Evolutionary conservation across 2,113 vertebrate genomes (phyloP).

Genomic region (Penelope pileata): DNA sequence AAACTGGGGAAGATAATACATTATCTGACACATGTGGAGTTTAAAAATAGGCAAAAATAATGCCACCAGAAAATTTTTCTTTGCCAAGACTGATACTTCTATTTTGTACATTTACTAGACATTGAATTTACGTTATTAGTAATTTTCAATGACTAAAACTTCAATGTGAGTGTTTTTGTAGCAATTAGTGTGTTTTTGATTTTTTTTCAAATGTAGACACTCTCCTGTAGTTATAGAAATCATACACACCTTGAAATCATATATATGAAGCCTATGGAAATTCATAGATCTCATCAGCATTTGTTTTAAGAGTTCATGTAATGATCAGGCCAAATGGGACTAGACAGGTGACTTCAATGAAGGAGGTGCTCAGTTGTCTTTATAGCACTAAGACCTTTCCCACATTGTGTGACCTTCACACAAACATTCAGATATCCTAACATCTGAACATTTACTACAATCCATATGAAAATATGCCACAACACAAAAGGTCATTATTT

Average conservation of each 20-base stretch:
- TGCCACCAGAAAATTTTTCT: not conserved
- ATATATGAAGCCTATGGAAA: not conserved
- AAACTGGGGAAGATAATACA: not conserved
- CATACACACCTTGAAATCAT: not conserved
- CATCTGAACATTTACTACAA: not conserved
- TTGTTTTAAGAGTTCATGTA: not conserved
- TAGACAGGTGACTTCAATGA: not conserved
- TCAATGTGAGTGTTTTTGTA: not conserved
- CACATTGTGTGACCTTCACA: not conserved
- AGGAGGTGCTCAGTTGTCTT: not conserved
- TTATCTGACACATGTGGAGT: not conserved
- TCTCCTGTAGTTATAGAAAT: not conserved
- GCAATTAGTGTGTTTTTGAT: not conserved
- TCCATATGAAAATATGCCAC: not conserved
- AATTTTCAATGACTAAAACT: not conserved
- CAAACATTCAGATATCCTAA: not conserved
- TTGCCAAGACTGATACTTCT: not conserved
- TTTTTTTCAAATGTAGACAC: not conserved
- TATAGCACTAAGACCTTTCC: not conserved
- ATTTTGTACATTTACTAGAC: not conserved
- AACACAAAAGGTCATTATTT: not conserved
- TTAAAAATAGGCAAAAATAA: constrained; percentile 39
- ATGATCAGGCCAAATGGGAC: not conserved
- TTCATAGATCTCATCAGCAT: not conserved
- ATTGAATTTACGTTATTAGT: not conserved